Conservation (phyloP, 2,888 invertebrate genomes). For the Agrotis puta region DNA sequence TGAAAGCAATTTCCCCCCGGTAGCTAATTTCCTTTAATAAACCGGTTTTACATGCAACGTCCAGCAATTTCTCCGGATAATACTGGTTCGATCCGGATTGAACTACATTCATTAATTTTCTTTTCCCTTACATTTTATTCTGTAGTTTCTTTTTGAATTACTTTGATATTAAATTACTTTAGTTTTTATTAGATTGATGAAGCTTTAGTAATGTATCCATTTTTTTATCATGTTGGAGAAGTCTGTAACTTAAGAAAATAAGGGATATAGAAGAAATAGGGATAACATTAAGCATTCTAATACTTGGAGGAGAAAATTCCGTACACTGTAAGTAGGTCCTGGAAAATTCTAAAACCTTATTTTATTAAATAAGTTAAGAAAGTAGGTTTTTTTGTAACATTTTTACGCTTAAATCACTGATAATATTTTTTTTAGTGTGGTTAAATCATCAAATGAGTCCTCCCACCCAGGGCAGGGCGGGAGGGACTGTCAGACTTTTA, state of each 20-base stretch:
- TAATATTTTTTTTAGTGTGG: too few species aligned
- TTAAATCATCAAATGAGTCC: too few species aligned
- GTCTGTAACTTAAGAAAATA: not conserved
- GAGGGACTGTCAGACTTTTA: too few species aligned
- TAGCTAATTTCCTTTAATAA: conserved; percentile 62
- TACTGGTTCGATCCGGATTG: conserved; percentile 46
- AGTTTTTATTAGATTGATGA: not conserved
- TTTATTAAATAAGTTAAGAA: too few species aligned
- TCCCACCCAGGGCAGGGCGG: too few species aligned
- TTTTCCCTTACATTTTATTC: conserved; percentile 9
- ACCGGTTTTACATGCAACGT: conserved; percentile 46
- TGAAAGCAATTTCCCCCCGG: conserved; percentile 55
- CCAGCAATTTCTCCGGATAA: conserved; percentile 46
- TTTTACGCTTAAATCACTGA: too few species aligned
- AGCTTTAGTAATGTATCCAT: not conserved
- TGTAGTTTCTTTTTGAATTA: conserved; percentile 13
- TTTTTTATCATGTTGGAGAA: not conserved
- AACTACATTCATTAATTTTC: conserved; percentile 62
- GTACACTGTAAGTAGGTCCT: too few species aligned
- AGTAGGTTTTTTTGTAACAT: too few species aligned
- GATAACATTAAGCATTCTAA: too few species aligned
- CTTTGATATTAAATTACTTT: conserved; percentile 20
- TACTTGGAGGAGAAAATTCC: too few species aligned
- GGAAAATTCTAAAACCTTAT: too few species aligned
- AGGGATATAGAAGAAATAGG: too few species aligned